Evolutionary conservation across 2,888 invertebrate species (phyloP).

Genomic region (Synergus laeviventris): DNA sequence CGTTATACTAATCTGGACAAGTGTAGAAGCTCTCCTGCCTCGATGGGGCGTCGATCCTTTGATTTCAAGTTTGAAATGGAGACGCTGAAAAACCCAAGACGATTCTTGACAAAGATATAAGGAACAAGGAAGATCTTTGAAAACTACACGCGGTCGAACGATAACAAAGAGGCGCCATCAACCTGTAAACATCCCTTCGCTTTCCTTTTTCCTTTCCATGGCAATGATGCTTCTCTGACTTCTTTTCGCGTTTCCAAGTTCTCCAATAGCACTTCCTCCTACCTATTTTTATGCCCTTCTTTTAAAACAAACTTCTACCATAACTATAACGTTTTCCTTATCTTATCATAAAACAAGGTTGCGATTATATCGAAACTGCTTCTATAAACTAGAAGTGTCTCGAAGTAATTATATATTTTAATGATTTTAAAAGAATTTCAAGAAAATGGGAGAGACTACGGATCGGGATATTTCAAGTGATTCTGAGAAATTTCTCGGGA

Average conservation of each 20-base stretch:
- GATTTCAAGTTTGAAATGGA: constrained; percentile 1
- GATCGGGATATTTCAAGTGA: no score
- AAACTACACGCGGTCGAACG: constrained; percentile 13
- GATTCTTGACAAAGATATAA: constrained; percentile 14
- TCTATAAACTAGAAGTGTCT: no score
- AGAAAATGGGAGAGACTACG: no score
- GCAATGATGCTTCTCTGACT: constrained; percentile 9
- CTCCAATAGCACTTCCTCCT: neutral
- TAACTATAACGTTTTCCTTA: neutral
- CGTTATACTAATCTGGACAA: constrained; percentile 30
- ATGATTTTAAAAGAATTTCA: no score
- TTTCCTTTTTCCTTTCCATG: constrained; percentile 24
- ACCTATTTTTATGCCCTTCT: neutral
- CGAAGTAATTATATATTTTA: no score
- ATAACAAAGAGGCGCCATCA: constrained; percentile 23
- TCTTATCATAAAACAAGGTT: no score
- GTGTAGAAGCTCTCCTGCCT: constrained; percentile 5
- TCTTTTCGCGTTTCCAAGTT: constrained; percentile 27
- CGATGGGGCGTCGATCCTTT: neutral
- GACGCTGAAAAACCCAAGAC: neutral
- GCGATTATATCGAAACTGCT: no score
- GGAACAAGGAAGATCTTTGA: constrained; percentile 19
- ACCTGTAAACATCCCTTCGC: constrained; percentile 28
- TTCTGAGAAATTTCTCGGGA: no score
- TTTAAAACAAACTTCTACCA: neutral